phyloP scores from a whole-genome alignment of 2,797 vertebrate species.

The Gymnothorax javanicus region DNA sequence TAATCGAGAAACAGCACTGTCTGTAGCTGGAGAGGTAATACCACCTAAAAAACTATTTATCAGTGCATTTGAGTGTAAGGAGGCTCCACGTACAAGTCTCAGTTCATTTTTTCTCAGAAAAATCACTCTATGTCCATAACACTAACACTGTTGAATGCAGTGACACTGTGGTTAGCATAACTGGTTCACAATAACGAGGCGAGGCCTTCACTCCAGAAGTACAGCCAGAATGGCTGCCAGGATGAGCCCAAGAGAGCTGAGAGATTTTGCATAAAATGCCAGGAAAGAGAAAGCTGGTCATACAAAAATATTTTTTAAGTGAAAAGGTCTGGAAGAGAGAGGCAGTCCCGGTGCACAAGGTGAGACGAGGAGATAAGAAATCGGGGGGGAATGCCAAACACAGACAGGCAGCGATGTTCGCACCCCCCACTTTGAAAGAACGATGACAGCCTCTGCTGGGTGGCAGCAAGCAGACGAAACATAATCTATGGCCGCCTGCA shows the following conservation, averaged over 20 bases:
- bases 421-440: neutral
- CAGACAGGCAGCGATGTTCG: neutral
- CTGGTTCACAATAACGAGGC: neutral
- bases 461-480: constrained; percentile 8
- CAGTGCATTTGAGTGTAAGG: too few species aligned
- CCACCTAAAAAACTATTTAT: too few species aligned
- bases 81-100: too few species aligned
- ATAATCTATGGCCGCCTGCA: neutral
- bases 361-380: neutral
- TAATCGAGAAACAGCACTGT: neutral
- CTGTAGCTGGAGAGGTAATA: too few species aligned
- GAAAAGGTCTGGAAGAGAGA: neutral
- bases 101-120: too few species aligned
- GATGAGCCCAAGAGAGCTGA: neutral
- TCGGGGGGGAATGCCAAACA: neutral
- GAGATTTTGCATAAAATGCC: neutral
- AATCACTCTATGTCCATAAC: too few species aligned
- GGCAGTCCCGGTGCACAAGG: neutral
- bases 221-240: neutral
- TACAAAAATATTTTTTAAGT: neutral
- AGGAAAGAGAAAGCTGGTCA: neutral
- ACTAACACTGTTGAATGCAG: too few species aligned
- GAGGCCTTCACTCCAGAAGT: neutral
- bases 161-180: neutral
- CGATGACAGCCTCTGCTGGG: neutral